Evolutionary conservation across 2,888 invertebrate genomes (phyloP).

Genomic region (Bursaphelenchus okinawaensis): DNA sequence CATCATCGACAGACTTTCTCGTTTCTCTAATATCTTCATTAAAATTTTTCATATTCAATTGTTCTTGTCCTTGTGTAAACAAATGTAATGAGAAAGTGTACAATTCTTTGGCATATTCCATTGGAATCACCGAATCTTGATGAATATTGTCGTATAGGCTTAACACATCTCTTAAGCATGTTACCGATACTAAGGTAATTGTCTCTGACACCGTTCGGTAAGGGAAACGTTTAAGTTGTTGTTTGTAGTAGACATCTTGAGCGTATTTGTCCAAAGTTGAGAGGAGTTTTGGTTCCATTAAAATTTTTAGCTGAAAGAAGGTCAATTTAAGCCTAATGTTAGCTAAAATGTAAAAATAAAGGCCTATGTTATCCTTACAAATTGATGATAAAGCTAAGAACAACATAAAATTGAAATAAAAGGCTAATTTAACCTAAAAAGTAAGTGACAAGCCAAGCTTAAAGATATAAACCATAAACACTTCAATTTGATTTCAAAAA

Average conservation of each 20-base stretch:
- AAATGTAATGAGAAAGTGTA: slow-evolving; percentile 68
- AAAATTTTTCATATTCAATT: slow-evolving; percentile 12
- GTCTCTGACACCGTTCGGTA: slow-evolving; percentile 92
- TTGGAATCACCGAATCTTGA: slow-evolving; percentile 28
- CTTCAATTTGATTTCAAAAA: no score
- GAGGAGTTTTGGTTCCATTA: slow-evolving; percentile 12
- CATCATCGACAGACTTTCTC: slow-evolving; percentile 8
- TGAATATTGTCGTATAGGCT: slow-evolving; percentile 34
- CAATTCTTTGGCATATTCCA: slow-evolving; percentile 41
- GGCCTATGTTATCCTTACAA: no score
- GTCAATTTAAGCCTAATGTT: background rate
- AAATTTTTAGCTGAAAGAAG: slow-evolving; percentile 9
- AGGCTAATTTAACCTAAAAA: no score
- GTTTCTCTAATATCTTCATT: slow-evolving; percentile 21
- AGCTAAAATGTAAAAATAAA: background rate
- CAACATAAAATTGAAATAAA: no score
- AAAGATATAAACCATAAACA: no score
- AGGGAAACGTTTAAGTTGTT: slow-evolving; percentile 67
- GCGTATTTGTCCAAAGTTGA: slow-evolving; percentile 33
- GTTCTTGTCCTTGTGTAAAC: slow-evolving; percentile 81
- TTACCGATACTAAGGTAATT: slow-evolving; percentile 83
- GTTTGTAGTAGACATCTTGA: slow-evolving; percentile 27
- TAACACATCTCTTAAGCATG: slow-evolving; percentile 76
- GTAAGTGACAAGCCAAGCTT: no score
- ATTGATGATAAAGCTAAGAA: no score